phyloP scores from a whole-genome alignment of 2,888 invertebrate species.

The Oxytorus armatus region DNA sequence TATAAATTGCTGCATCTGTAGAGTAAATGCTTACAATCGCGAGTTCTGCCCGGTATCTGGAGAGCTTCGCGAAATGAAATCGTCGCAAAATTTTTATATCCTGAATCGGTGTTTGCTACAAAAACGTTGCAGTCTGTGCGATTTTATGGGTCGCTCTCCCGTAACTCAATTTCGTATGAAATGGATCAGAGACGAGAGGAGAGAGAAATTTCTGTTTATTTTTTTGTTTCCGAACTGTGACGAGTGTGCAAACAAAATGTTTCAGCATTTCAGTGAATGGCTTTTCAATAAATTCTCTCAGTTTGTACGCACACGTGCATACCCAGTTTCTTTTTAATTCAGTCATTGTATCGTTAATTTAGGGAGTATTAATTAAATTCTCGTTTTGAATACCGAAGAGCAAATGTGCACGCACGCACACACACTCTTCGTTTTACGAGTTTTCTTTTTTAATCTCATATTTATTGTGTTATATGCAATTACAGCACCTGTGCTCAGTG shows the following conservation, averaged over 20 bases:
- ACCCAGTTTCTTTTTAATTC: not conserved
- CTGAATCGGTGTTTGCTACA: conserved; percentile 17
- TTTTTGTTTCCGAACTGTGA: not conserved
- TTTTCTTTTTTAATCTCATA: not conserved
- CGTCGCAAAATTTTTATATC: conserved; percentile 36
- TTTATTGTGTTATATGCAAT: no score
- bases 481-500: no score
- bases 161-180: conserved; percentile 31
- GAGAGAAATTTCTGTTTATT: not conserved
- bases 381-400: not conserved
- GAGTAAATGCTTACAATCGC: conserved; percentile 8
- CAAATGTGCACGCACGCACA: not conserved
- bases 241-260: not conserved
- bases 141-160: conserved; percentile 29
- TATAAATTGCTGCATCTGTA: not conserved
- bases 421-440: not conserved
- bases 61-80: conserved; percentile 19
- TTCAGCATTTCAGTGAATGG: not conserved
- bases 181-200: not conserved
- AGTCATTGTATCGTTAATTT: not conserved
- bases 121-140: conserved; percentile 4
- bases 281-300: not conserved
- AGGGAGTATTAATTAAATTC: conserved; percentile 31
- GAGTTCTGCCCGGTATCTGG: not conserved
- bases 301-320: not conserved